phyloP scores from a whole-genome alignment of 2,797 vertebrate species.

The Cephalopachus bancanus region DNA sequence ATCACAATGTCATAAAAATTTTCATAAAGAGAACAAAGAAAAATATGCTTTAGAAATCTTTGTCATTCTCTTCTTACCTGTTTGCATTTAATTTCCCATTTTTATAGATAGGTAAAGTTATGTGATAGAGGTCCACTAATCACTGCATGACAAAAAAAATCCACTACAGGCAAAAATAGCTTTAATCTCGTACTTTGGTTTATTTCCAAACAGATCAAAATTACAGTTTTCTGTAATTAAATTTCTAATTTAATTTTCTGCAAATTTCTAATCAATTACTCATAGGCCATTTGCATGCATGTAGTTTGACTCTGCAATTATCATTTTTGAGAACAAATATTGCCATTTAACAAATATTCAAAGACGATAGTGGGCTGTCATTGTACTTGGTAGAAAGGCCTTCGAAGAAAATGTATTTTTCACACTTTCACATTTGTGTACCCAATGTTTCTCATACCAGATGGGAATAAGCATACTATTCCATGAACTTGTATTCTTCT shows the following conservation, averaged over 20 bases:
- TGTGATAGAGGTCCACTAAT: background rate
- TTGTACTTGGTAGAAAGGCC: background rate
- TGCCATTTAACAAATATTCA: background rate
- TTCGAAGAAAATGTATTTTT: background rate
- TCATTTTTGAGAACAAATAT: background rate
- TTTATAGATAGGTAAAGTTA: background rate
- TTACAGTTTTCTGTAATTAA: background rate
- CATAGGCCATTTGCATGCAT: background rate
- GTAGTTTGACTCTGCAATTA: background rate
- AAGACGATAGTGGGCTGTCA: background rate
- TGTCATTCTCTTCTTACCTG: conserved; percentile 29
- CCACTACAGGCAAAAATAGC: background rate
- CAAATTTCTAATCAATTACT: background rate
- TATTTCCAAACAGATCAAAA: background rate
- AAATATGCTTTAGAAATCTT: accelerated
- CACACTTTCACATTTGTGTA: background rate
- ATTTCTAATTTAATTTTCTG: background rate
- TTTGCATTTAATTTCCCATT: background rate
- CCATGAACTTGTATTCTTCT: background rate
- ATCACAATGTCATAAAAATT: background rate
- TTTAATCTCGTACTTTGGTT: background rate
- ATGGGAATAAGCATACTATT: background rate
- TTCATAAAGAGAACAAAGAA: background rate
- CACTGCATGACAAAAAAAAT: background rate
- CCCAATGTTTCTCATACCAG: background rate